phyloP scores from a whole-genome alignment of 2,888 invertebrate genomes.

The Eumerus sabulonum region DNA sequence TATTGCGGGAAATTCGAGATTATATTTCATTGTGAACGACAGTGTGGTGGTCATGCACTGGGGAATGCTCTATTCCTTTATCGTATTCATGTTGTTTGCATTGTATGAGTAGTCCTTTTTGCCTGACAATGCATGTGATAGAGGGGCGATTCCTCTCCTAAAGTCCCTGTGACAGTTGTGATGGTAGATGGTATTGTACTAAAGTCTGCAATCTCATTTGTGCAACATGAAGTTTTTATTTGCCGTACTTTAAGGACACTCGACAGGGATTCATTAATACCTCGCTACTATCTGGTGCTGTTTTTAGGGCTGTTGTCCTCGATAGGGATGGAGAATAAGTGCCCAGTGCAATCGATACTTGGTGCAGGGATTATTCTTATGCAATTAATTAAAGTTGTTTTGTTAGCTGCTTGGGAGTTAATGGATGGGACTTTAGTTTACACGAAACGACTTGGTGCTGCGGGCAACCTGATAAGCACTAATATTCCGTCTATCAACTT shows the following conservation, averaged over 20 bases:
- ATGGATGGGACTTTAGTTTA: no score
- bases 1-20: slow-evolving; percentile 65
- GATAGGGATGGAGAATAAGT: no score
- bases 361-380: background rate
- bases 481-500: no score
- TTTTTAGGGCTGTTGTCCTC: no score
- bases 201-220: slow-evolving; percentile 57
- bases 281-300: slow-evolving; percentile 7
- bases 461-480: no score
- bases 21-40: slow-evolving; percentile 68
- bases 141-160: slow-evolving; percentile 49
- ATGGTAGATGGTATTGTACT: slow-evolving; percentile 47
- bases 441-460: no score
- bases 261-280: slow-evolving; percentile 42
- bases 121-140: slow-evolving; percentile 31
- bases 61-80: slow-evolving; percentile 48
- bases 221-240: slow-evolving; percentile 61
- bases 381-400: background rate
- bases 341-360: no score
- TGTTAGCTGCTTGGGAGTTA: no score
- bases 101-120: background rate
- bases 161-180: slow-evolving; percentile 63
- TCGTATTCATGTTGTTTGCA: slow-evolving; percentile 21
- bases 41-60: slow-evolving; percentile 52
- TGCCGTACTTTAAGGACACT: slow-evolving; percentile 34